phyloP scores from a whole-genome alignment of 2,113 vertebrate genomes.

The Podocnemis expansa region DNA sequence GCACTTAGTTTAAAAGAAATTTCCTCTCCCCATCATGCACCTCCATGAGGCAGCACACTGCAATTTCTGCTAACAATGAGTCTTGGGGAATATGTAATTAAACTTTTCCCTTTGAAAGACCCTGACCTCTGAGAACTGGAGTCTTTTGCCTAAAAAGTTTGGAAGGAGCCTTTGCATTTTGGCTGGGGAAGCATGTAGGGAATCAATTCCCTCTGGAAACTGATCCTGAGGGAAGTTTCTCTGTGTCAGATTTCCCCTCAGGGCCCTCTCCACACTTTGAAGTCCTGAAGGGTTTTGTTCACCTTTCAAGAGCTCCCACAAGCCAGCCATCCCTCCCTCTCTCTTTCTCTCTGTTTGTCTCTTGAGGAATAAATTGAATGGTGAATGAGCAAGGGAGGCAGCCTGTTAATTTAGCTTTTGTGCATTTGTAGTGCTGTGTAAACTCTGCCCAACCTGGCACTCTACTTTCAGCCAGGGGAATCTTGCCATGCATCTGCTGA shows the following conservation, averaged over 20 bases:
- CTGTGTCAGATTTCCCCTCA: background rate
- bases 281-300: constrained; percentile 19
- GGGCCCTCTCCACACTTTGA: constrained; percentile 18
- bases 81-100: constrained; percentile 44
- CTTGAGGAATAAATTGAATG: constrained; percentile 10
- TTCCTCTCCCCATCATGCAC: background rate
- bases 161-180: background rate
- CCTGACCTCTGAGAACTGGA: constrained; percentile 28
- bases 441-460: background rate
- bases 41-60: background rate
- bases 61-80: constrained; percentile 1
- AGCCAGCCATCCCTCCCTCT: background rate
- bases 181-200: constrained; percentile 29
- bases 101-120: constrained; percentile 55
- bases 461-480: background rate
- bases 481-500: background rate
- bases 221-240: constrained; percentile 36
- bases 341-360: background rate
- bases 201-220: constrained; percentile 29
- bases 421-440: background rate
- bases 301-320: background rate
- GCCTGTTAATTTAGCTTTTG: constrained; percentile 36
- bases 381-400: constrained; percentile 39
- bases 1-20: background rate
- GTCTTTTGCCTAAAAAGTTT: constrained; percentile 30